phyloP scores from a whole-genome alignment of 1,140 invertebrate species.

The Formica exsecta region DNA sequence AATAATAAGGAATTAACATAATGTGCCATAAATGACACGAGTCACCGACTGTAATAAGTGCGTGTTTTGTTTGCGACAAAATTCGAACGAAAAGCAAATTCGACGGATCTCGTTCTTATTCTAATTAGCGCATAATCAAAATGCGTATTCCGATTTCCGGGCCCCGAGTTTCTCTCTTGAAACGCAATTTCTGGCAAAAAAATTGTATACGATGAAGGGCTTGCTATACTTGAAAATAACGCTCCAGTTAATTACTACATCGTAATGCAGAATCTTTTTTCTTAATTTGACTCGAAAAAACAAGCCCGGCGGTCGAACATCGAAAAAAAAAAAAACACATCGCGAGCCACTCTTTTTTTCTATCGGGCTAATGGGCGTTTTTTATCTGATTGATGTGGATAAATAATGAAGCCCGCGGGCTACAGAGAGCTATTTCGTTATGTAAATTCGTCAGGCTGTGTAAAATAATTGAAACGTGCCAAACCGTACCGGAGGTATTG shows the following conservation, averaged over 20 bases:
- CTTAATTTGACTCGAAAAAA: background rate
- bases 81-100: background rate
- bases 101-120: background rate
- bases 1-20: slow-evolving; percentile 45
- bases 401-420: slow-evolving; percentile 34
- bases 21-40: slow-evolving; percentile 16
- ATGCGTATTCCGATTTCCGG: too few species aligned
- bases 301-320: background rate
- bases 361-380: too few species aligned
- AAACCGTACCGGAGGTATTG: slow-evolving; percentile 16
- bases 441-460: slow-evolving; percentile 46
- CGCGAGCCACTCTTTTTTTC: background rate
- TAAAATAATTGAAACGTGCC: slow-evolving; percentile 58
- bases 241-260: background rate
- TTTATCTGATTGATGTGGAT: slow-evolving; percentile 53
- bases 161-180: background rate
- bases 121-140: too few species aligned
- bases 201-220: background rate
- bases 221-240: background rate
- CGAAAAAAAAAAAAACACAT: background rate
- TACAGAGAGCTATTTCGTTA: slow-evolving; percentile 29
- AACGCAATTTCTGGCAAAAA: too few species aligned
- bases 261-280: background rate
- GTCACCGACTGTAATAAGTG: background rate
- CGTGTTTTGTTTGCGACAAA: background rate